phyloP scores from a whole-genome alignment of 2,113 vertebrate genomes.

The Microtus oregoni region DNA sequence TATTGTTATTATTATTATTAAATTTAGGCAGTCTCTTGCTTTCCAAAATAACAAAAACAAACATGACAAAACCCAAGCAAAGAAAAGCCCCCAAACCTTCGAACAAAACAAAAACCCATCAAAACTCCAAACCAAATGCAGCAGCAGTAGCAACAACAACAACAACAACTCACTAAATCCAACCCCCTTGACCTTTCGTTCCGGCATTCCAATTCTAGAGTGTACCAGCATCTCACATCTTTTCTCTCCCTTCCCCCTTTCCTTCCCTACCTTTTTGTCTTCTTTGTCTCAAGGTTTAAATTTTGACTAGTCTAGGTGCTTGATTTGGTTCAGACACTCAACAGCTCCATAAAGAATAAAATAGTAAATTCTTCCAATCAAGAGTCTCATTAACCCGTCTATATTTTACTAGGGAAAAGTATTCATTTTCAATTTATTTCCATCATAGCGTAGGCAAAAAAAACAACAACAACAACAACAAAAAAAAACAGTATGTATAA shows the following conservation, averaged over 20 bases:
- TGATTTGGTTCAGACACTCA: background rate
- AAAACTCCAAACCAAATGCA: background rate
- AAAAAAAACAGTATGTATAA: constrained; percentile 52
- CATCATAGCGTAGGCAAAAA: constrained; percentile 69
- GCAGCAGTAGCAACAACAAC: too few species aligned
- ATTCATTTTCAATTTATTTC: constrained; percentile 82
- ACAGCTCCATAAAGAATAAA: constrained; percentile 44
- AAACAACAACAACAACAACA: background rate
- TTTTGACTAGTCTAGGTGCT: constrained; percentile 18
- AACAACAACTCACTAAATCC: background rate
- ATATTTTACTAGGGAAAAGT: constrained; percentile 69
- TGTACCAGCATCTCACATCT: background rate
- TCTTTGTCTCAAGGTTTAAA: constrained; percentile 52
- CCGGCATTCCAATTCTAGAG: constrained; percentile 42
- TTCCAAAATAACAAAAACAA: background rate
- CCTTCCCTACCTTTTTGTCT: background rate
- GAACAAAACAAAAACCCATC: background rate
- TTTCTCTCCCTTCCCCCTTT: background rate
- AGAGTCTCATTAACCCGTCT: constrained; percentile 24
- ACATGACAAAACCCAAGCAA: background rate
- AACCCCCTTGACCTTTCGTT: background rate
- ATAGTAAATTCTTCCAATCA: background rate
- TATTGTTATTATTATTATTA: constrained; percentile 20
- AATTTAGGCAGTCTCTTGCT: constrained; percentile 18
- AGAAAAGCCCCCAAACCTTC: background rate